These are phyloP conservation scores for Lepidotrigona ventralis DNA, from an alignment of 1,140 invertebrate species.

Conservation along the genomic window DNA sequence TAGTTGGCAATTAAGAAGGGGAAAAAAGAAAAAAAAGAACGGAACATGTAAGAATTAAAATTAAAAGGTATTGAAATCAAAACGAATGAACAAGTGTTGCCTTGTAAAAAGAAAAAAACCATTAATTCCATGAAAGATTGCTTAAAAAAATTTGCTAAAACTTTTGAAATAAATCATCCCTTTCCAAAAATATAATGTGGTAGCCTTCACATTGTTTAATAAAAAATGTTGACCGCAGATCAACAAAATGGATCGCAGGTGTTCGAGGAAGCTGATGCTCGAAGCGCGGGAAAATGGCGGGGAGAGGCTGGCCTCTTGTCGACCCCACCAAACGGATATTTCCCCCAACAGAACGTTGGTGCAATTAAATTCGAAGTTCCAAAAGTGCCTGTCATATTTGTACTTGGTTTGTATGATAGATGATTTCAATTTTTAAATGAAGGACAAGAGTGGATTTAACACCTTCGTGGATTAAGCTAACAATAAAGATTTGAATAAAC, in stretches of 20 bases:
- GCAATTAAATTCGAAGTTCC: slow-evolving; percentile 91
- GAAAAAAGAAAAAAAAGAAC: neutral
- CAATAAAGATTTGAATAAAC: neutral
- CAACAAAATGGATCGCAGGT: slow-evolving; percentile 87
- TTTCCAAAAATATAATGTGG: too few relatives aligned
- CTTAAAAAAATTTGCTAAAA: neutral
- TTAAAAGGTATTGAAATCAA: neutral
- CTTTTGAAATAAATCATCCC: too few relatives aligned
- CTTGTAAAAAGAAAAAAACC: neutral
- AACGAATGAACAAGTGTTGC: neutral
- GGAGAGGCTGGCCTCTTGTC: slow-evolving; percentile 76
- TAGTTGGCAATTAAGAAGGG: neutral
- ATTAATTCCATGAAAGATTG: neutral
- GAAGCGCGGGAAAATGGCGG: slow-evolving; percentile 77
- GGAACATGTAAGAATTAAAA: neutral
- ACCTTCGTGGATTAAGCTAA: neutral
- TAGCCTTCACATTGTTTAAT: neutral
- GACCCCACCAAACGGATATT: slow-evolving; percentile 83
- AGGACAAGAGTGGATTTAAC: neutral
- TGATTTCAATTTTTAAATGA: neutral
- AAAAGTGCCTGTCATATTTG: slow-evolving; percentile 92
- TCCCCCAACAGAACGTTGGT: slow-evolving; percentile 88
- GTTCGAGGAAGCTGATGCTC: slow-evolving; percentile 83
- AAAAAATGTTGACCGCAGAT: slow-evolving; percentile 80
- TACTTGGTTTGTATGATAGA: slow-evolving; percentile 84